These are phyloP conservation scores for Drosophila fuyamai DNA, from an alignment of 1,140 invertebrate species.

Conservation along the genomic window DNA sequence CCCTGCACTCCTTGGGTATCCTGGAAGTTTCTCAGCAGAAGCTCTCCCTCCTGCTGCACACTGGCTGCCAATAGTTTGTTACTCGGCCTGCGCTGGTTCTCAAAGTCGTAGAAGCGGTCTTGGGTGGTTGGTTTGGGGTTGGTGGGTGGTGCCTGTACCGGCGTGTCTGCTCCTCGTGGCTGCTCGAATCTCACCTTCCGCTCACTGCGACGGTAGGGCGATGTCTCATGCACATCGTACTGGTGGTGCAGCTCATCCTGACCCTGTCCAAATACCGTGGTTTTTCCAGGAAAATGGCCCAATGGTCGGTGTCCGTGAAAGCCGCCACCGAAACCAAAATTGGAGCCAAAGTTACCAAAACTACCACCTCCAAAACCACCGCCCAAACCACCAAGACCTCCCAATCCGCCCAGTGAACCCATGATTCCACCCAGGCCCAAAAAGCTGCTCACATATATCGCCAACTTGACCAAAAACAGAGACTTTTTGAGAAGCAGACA, in stretches of 20 bases:
- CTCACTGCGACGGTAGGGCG: conserved; percentile 72
- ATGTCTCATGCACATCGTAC: conserved; percentile 65
- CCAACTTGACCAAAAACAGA: conserved; percentile 89
- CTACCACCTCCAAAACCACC: conserved; percentile 38
- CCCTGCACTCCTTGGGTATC: conserved; percentile 47
- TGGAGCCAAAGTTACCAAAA: conserved; percentile 40
- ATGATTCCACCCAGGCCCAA: conserved; percentile 86
- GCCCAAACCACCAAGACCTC: conserved; percentile 34
- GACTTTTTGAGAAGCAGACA: conserved; percentile 90
- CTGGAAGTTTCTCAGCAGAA: conserved; percentile 57
- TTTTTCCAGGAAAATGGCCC: conserved; percentile 66
- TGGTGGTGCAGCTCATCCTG: conserved; percentile 70
- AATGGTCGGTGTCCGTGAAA: conserved; percentile 50
- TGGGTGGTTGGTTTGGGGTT: conserved; percentile 21
- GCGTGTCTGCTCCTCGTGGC: conserved; percentile 32
- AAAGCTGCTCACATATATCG: conserved; percentile 88
- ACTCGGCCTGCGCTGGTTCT: conserved; percentile 55
- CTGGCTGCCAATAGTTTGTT: conserved; percentile 40
- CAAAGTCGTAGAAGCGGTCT: conserved; percentile 83
- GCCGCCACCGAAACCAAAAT: conserved; percentile 47
- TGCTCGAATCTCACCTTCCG: conserved; percentile 75
- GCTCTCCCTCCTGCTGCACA: conserved; percentile 40
- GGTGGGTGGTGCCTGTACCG: not conserved
- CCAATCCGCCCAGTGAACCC: conserved; percentile 68
- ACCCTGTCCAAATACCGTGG: conserved; percentile 50